Evolutionary conservation across 2,797 vertebrate genomes (phyloP).

Genomic region (Sebastes itinus): DNA sequence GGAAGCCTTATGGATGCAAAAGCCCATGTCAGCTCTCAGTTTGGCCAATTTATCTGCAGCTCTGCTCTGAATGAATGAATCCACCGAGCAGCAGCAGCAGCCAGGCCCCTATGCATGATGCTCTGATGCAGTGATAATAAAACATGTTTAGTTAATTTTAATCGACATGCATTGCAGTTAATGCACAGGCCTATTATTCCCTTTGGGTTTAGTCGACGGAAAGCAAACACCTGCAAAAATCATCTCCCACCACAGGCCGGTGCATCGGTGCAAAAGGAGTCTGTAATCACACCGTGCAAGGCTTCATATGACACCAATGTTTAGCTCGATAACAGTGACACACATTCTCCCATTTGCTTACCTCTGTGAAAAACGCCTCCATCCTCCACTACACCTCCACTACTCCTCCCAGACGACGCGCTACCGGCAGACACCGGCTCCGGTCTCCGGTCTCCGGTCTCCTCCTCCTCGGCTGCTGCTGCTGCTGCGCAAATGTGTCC

Average conservation of each 20-base stretch:
- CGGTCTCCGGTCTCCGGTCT: conserved; percentile 16
- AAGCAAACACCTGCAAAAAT: conserved; percentile 56
- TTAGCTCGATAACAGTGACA: conserved; percentile 13
- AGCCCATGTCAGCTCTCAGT: conserved; percentile 59
- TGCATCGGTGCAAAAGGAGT: not conserved
- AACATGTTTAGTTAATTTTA: conserved; percentile 7
- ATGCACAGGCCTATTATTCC: not conserved
- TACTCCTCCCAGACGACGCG: conserved; percentile 66
- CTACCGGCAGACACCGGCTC: conserved; percentile 66
- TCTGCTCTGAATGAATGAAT: conserved; percentile 58
- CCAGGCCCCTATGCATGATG: conserved; percentile 20
- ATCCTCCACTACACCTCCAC: conserved; percentile 61
- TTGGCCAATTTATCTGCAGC: conserved; percentile 72
- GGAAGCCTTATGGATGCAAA: conserved; percentile 57
- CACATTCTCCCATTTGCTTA: conserved; percentile 54
- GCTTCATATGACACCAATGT: conserved; percentile 6
- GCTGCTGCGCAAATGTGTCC: conserved; percentile 49
- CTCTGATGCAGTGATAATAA: conserved; percentile 43
- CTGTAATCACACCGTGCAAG: not conserved
- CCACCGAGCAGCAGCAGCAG: conserved; percentile 18
- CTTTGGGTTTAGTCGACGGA: conserved; percentile 9
- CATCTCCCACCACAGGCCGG: not conserved
- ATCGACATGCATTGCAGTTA: not conserved
- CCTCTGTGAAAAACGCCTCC: conserved; percentile 84
- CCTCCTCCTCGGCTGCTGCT: no score